Evolutionary conservation across 35 echinoderm and acorn worm genomes (phyloP).

Genomic region (Apostichopus californicus): DNA sequence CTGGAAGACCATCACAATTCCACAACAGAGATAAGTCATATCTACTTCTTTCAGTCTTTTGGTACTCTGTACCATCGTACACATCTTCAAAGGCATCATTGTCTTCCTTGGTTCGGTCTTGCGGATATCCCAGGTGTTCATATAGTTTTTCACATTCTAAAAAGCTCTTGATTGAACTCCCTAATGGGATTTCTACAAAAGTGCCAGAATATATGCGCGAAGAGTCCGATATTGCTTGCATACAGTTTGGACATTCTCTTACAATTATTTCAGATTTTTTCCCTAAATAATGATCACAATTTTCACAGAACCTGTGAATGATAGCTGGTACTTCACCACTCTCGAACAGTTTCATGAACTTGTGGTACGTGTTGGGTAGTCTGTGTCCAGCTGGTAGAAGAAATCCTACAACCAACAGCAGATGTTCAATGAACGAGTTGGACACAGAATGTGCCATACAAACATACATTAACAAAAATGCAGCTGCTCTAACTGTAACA

Average conservation of each 20-base stretch:
- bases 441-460: conserved; percentile 12
- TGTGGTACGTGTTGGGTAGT: neutral
- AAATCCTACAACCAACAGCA: conserved; percentile 3
- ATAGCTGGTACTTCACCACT: neutral
- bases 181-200: neutral
- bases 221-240: neutral
- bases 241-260: neutral
- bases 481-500: neutral
- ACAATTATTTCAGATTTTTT: neutral
- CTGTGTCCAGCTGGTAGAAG: conserved; percentile 8
- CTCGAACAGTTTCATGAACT: conserved; percentile 13
- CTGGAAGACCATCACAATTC: neutral
- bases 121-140: neutral
- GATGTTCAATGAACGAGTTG: neutral
- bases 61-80: conserved; percentile 22
- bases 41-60: neutral
- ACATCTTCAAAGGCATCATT: neutral
- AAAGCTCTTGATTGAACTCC: neutral
- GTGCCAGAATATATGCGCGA: neutral
- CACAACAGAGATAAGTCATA: neutral
- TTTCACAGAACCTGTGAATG: conserved; percentile 8
- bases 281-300: neutral
- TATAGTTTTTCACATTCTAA: neutral
- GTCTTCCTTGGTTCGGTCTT: neutral
- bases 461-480: conserved; percentile 12